Evolutionary conservation across 1,140 invertebrate genomes (phyloP), one percentile per base, ranked within the genome.

Genomic region (Drosophila pruinosa): DNA sequence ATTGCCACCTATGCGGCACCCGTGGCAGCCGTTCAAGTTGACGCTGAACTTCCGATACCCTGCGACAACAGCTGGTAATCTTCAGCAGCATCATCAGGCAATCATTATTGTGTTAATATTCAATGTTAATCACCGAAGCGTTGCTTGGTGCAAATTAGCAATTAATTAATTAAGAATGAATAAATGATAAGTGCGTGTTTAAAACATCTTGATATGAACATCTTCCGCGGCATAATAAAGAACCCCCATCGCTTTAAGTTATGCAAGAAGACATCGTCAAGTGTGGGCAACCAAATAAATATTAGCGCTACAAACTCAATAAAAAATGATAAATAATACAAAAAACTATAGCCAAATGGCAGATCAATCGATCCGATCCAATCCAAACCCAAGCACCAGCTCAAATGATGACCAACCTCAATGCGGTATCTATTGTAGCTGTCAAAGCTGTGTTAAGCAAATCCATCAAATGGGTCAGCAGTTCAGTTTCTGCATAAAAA

Each of bases 121-220:
- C 47, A 50, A 50, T 50, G 47, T 50, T 50, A 50, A 50, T 31
- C 43, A 12, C 12, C 26, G 45, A 8, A 28, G 21, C 45, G 22
- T 14, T 15, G 45, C 31, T 0, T 34, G 31, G 31, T 22, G 47
- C 26, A 31, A 50, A 50, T 50, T 50, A 50, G 59, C 59, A 79
- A 85, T 86, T 86, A 85, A 85, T 85, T 80, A 80, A 76, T n/a
- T n/a, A n/a, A n/a, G n/a, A n/a, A n/a, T n/a, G 57, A 57, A 36
- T 34, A 45, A 70, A 58, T 59, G 48, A 63, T 59, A 53, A 68
- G 28, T 54, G 14, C 5, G 45, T 26, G 61, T 41, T 68, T 31
- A 47, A 47, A 52, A 53, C 31, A 59, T 38, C 34, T 57, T 7
- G 48, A 43, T 50, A 26, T 48, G 34, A 64, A 24, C 67, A 64